Base-by-base conservation (phyloP, 2,113 vertebrate species). In the Crotalus horridus region DNA sequence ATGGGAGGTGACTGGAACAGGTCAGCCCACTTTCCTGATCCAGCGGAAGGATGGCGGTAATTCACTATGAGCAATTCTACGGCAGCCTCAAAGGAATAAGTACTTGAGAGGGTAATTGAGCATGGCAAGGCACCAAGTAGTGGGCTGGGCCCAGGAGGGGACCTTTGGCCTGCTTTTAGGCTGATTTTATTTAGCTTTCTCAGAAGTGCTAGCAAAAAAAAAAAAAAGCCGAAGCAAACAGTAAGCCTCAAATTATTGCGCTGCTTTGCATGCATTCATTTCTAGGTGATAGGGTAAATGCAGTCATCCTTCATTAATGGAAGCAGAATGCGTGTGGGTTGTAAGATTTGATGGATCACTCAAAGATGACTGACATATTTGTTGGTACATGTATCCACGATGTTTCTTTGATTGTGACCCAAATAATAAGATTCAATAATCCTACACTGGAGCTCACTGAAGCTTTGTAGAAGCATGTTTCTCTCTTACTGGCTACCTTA, bases 51-150 rank as follows among this genome's bases (percentile, higher is more conserved):
- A 89, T 54, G 69, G 87, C 33, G 24, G 56, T 29, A 91, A 88
- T 85, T 56, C 54, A 64, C 29, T 81, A 89, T 81, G 90, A 89
- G 61, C 74, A 89, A 61, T 54, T 15, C 33, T 4, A 6, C 3
- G 1, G 59, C 29, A 54, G 29, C 46, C 55, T 91, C 51, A 90
- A 91, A 93, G 81, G 58, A 56, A 24, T 4, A 9, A 93, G 24
- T n/a, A 69, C 94, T 90, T 93, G 69, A 93, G 88, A 53, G 58
- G 87, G 55, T 89, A 91, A 89, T 58, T 33, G 88, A 91, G 85
- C 56, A 46, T 64, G 69, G 55, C 64, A 89, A 54, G 26, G 39
- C 26, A 91, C 90, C 55, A 93, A 86, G 55, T 91, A 55, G 56
- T 89, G 15, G 48, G 23, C 33, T 87, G 5, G 3, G 33, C 89